Conservation (phyloP, 2,888 invertebrate species). For the Cybosia mesomella region DNA sequence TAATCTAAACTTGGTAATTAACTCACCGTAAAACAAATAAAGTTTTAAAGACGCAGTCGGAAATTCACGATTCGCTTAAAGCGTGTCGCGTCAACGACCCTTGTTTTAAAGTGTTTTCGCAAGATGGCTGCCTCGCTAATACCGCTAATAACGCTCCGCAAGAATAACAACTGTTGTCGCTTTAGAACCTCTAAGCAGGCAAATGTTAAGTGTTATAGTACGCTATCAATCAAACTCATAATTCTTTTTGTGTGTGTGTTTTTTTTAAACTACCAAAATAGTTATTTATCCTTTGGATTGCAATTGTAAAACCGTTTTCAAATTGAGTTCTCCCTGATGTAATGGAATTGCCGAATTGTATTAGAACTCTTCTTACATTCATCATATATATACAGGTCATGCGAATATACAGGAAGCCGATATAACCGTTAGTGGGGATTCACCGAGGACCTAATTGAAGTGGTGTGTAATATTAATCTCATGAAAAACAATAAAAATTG, state of each 20-base stretch:
- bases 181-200: background rate
- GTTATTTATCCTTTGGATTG: background rate
- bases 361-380: background rate
- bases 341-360: background rate
- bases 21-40: constrained; percentile 1
- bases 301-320: background rate
- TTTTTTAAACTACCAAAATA: background rate
- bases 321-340: background rate
- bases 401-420: background rate
- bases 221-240: background rate
- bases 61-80: background rate
- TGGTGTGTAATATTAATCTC: background rate
- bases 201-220: background rate
- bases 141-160: background rate
- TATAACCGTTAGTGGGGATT: background rate
- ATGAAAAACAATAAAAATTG: too few species aligned
- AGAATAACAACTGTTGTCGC: constrained; percentile 2
- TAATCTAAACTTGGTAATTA: background rate
- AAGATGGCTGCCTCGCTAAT: constrained; percentile 1
- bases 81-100: background rate
- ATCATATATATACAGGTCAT: background rate
- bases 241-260: background rate
- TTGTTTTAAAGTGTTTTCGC: constrained; percentile 2
- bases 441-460: too few species aligned
- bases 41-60: background rate